Evolutionary conservation across 2,888 invertebrate species (phyloP).

Genomic region (Hymenopus coronatus): DNA sequence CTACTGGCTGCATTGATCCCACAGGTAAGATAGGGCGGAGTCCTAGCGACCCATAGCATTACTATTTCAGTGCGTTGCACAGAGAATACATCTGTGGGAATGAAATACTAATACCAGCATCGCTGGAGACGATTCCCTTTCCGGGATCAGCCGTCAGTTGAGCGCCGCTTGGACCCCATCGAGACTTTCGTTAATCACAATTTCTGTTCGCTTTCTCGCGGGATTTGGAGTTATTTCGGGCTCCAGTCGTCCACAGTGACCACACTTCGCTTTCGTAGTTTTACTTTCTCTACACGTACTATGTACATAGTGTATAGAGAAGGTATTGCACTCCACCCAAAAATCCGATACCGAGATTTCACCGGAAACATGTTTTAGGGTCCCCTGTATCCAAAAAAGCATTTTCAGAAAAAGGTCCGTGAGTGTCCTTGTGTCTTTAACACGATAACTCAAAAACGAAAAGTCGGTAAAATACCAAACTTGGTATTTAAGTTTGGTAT

Average conservation of each 20-base stretch:
- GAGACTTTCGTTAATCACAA: background rate
- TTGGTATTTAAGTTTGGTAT: no score
- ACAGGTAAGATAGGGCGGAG: background rate
- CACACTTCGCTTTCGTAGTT: no score
- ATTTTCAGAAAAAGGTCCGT: no score
- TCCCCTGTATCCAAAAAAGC: no score
- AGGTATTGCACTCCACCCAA: no score
- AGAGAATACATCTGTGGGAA: background rate
- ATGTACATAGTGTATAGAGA: no score
- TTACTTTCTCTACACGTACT: no score
- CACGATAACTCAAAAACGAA: no score
- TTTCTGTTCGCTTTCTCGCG: background rate
- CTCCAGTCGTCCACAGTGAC: background rate
- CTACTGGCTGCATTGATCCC: background rate
- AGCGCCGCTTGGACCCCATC: background rate
- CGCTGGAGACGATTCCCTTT: background rate
- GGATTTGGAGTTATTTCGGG: background rate
- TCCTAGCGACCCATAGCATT: background rate
- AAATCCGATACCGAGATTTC: no score
- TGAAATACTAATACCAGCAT: background rate
- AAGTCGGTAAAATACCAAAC: no score
- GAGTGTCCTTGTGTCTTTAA: no score
- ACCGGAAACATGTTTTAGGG: no score
- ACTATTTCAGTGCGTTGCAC: background rate
- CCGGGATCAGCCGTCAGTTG: background rate